Percentiles rank a stretch among this genome's conserved stretches.
Conservation (phyloP, 2,888 invertebrate species). For the Heliconius ethilla region DNA sequence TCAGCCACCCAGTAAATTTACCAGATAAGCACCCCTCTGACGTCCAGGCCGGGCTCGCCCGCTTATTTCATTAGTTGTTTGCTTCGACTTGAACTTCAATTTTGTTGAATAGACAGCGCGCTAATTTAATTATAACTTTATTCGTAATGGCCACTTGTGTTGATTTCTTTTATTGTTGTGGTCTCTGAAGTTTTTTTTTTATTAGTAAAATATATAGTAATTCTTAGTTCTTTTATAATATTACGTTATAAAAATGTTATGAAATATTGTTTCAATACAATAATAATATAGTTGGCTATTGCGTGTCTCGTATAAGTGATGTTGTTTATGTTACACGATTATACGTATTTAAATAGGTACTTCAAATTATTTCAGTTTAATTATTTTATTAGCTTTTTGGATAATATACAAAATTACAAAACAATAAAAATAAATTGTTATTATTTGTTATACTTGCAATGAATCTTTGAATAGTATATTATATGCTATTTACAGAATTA, state of each 20-base stretch:
- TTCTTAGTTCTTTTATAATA: too few species aligned
- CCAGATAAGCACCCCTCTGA: conserved; percentile 73
- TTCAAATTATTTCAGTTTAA: background rate
- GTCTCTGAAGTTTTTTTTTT: background rate
- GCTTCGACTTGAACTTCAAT: conserved; percentile 64
- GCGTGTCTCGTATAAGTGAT: background rate
- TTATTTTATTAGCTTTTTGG: background rate
- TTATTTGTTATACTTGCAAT: too few species aligned
- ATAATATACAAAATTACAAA: background rate
- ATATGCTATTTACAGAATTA: background rate
- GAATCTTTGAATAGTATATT: background rate
- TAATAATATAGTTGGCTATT: background rate
- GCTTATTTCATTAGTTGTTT: conserved; percentile 76
- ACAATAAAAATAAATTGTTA: background rate
- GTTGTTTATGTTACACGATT: background rate
- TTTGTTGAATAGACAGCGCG: conserved; percentile 58
- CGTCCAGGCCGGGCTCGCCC: conserved; percentile 66
- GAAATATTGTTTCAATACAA: background rate
- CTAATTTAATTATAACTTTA: conserved; percentile 27
- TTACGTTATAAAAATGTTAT: background rate
- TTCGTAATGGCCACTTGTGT: conserved; percentile 1
- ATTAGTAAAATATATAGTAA: background rate
- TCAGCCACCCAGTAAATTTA: conserved; percentile 78
- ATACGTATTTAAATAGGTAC: background rate
- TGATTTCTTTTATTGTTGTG: background rate